These are phyloP conservation scores for Dunckerocampus dactyliophorus DNA, from an alignment of 2,113 vertebrate species.

Conservation along the genomic window DNA sequence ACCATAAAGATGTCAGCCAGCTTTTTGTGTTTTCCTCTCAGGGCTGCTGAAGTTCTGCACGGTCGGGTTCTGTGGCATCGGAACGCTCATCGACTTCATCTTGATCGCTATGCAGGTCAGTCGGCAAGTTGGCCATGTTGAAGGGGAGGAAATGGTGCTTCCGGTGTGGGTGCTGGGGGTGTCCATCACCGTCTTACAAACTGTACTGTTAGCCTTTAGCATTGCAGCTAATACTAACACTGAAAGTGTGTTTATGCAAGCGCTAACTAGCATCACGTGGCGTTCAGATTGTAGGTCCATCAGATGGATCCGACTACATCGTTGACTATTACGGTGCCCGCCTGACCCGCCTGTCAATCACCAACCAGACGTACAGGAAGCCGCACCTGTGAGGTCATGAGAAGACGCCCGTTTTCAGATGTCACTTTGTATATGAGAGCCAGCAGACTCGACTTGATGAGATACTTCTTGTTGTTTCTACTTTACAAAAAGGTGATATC, in stretches of 20 bases:
- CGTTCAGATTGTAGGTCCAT: constrained; percentile 90
- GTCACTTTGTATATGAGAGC: neutral
- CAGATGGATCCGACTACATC: constrained; percentile 94
- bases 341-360: constrained; percentile 85
- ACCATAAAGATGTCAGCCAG: neutral
- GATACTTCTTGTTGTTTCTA: too few species aligned
- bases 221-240: neutral
- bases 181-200: neutral
- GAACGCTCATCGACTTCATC: constrained; percentile 94
- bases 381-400: constrained; percentile 77
- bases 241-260: neutral
- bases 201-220: neutral
- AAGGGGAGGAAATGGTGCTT: neutral
- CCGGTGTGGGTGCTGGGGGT: neutral
- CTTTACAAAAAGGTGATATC: too few species aligned
- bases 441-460: too few species aligned
- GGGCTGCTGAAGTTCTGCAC: constrained; percentile 97
- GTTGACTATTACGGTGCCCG: constrained; percentile 97
- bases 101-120: constrained; percentile 97
- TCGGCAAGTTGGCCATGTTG: neutral
- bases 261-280: neutral
- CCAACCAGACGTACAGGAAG: constrained; percentile 92
- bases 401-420: neutral
- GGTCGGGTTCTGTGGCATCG: constrained; percentile 97
- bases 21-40: constrained; percentile 43